Conservation (phyloP, 2,888 invertebrate species). For the Beris morrisii region DNA sequence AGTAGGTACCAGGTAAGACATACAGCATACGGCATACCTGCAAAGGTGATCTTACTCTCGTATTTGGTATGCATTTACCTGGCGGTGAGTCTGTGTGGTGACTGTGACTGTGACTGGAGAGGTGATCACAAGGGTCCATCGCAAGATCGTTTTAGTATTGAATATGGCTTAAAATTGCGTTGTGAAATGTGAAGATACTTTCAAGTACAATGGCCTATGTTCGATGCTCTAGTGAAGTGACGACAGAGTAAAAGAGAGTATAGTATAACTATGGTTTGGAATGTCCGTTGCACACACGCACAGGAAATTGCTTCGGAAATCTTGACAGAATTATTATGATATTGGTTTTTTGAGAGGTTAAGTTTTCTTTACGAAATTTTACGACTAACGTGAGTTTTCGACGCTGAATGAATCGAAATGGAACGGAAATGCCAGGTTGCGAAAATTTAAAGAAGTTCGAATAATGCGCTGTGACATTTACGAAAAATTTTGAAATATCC, state of each 20-base stretch:
- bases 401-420: too few species aligned
- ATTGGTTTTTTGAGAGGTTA: conserved; percentile 4
- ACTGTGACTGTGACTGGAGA: too few species aligned
- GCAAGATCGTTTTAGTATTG: conserved; percentile 2
- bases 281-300: conserved; percentile 25
- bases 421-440: too few species aligned
- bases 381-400: neutral
- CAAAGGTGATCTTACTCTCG: conserved; percentile 23
- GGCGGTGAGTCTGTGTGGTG: neutral
- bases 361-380: conserved; percentile 16
- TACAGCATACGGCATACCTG: too few species aligned
- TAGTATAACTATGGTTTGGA: conserved; percentile 2
- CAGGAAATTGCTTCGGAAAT: conserved; percentile 1
- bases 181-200: neutral
- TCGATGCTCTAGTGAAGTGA: neutral
- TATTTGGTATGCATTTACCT: conserved; percentile 9
- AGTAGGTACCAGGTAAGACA: too few species aligned
- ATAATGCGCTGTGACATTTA: too few species aligned
- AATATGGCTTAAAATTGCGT: neutral
- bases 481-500: too few species aligned
- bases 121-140: conserved; percentile 24
- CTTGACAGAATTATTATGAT: conserved; percentile 19
- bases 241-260: too few species aligned
- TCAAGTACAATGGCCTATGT: conserved; percentile 31
- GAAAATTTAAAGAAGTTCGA: too few species aligned